A percentile compares a stretch with the other conserved stretches of the same genome.
These are phyloP conservation scores for Petrolisthes manimaculis DNA, from an alignment of 2,888 invertebrate species.

Conservation along the genomic window DNA sequence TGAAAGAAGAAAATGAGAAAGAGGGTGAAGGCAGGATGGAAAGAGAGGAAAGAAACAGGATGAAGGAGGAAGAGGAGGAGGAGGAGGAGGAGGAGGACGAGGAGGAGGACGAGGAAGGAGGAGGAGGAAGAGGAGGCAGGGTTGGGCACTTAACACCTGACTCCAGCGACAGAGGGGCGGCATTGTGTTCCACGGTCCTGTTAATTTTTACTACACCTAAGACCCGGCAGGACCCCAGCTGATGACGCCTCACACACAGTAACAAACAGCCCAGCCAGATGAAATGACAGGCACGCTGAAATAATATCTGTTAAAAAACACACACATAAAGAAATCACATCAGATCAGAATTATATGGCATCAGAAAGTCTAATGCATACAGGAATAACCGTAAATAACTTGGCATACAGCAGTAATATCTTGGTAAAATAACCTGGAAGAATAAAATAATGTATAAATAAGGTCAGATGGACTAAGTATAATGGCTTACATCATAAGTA, in stretches of 20 bases:
- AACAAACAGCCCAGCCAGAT: no score
- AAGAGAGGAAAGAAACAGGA: background rate
- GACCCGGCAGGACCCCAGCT: no score
- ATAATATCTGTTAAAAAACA: no score
- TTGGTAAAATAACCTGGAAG: no score
- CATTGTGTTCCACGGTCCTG: background rate
- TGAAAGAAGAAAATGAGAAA: no score
- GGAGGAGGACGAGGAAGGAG: background rate
- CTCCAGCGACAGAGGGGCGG: background rate
- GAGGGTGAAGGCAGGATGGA: background rate
- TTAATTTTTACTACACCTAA: background rate
- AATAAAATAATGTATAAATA: no score
- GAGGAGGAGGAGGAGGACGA: background rate
- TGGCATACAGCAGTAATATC: no score
- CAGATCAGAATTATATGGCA: background rate
- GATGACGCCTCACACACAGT: no score
- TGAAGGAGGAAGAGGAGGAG: background rate
- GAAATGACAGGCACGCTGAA: no score
- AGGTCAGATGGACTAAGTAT: no score
- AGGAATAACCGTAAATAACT: no score
- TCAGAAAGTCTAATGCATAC: background rate
- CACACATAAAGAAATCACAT: background rate
- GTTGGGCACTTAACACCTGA: constrained; percentile 4
- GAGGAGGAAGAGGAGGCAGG: background rate
- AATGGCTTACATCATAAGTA: no score